Evolutionary conservation across 2,888 invertebrate genomes (phyloP).

Genomic region (Dryocosmus kuriphilus): DNA sequence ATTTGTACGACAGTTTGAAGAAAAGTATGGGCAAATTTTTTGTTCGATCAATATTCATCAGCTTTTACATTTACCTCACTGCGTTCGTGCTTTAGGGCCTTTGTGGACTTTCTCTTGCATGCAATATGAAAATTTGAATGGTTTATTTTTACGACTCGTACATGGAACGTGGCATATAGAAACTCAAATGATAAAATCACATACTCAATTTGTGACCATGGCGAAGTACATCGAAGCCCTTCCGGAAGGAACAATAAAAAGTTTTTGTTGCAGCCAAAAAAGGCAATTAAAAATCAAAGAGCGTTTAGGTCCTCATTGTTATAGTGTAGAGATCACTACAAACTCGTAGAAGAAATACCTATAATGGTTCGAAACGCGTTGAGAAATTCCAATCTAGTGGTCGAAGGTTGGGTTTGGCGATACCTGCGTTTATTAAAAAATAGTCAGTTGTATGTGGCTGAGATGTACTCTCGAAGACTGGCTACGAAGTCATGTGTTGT

Average conservation of each 20-base stretch:
- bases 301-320: not conserved
- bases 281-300: not conserved
- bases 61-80: not conserved
- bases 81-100: not conserved
- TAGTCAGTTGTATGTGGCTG: too few relatives aligned
- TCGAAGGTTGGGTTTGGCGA: too few relatives aligned
- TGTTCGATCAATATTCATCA: too few relatives aligned
- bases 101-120: slow-evolving; percentile 11
- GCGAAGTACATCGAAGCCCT: not conserved
- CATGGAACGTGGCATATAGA: not conserved
- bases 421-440: too few relatives aligned
- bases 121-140: slow-evolving; percentile 10
- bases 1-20: too few relatives aligned
- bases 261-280: not conserved
- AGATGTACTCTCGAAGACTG: too few relatives aligned
- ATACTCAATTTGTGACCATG: not conserved
- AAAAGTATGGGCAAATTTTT: too few relatives aligned
- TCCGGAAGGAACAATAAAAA: not conserved
- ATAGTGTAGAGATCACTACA: not conserved
- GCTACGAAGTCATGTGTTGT: too few relatives aligned
- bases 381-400: not conserved
- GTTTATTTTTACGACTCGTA: too few relatives aligned
- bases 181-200: not conserved
- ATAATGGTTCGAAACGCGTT: not conserved
- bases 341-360: not conserved